A percentile compares a stretch with the other conserved stretches of the same genome.
phyloP scores from a whole-genome alignment of 2,113 vertebrate species.

The Phaethon lepturus region DNA sequence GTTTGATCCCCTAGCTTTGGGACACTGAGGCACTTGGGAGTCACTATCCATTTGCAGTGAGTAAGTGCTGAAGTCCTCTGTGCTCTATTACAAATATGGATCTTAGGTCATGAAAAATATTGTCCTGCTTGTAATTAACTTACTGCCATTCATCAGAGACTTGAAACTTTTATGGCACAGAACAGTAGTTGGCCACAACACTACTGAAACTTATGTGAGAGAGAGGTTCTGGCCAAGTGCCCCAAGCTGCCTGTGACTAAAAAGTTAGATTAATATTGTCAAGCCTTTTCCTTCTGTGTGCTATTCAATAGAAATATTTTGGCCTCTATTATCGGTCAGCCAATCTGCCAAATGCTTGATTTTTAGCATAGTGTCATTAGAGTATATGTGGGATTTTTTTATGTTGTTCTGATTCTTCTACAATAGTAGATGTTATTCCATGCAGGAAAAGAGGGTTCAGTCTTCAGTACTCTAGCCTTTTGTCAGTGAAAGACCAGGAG shows the following conservation, averaged over 20 bases:
- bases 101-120: constrained; percentile 8
- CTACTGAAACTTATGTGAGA: background rate
- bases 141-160: background rate
- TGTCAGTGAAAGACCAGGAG: background rate
- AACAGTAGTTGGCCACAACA: background rate
- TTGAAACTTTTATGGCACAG: background rate
- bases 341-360: background rate
- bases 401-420: background rate
- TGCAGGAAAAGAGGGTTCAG: background rate
- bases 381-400: background rate
- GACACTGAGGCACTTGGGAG: rapidly evolving
- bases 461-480: background rate
- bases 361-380: background rate
- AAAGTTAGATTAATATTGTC: background rate
- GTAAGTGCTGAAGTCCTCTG: background rate
- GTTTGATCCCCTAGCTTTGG: background rate
- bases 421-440: background rate
- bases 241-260: background rate
- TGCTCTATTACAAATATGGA: background rate
- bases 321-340: background rate
- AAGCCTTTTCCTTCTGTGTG: background rate
- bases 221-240: background rate
- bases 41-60: background rate
- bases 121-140: background rate
- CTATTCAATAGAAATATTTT: background rate